Base-by-base conservation (phyloP, 2,888 invertebrate genomes). In the Blastobasis lacticolella region DNA sequence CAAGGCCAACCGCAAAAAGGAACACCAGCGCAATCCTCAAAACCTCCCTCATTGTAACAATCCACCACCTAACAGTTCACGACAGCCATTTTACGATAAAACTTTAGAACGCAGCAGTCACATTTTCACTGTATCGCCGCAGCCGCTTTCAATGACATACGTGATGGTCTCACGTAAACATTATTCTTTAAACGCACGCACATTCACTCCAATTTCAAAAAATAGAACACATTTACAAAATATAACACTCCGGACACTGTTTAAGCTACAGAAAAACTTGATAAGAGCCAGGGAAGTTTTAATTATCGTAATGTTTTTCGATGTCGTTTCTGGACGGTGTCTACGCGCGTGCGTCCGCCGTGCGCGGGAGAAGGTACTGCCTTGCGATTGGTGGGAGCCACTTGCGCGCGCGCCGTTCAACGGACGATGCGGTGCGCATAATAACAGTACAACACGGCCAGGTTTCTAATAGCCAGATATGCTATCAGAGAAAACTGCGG, bases 31-130 rank as follows among this genome's bases (percentile, higher is more conserved):
- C 69, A 73, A 85, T 81, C 77, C 78, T 81, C 67, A 80, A 54
- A 58, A 81, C 69, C 73, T 75, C 79, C 66, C 79, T 78, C 88
- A 88, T 88, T 75, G 79, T 87, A 74, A 69, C 72, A 57, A 69
- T 73, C 69, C 69, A 66, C 67, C 62, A 53, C 59, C 54, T 56
- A 69, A 61, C 38, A 54, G 73, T 79, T 71, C 68, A 54, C 64
- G 63, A 62, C 61, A 65, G 75, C 83, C 84, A 85, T 86, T 74
- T 80, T 83, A 6, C 46, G 46, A 37, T 46, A 23, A 10, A n/a
- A 49, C 4, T 40, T n/a, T 8, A 10, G 10, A 41, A 45, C 36
- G 6, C 64, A 68, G 73, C 78, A 82, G 87, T 87, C 86, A 87
- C 86, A 87, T 87, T 84, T 86, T 87, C 78, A 75, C 73, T 67